Evolutionary conservation across 2,888 invertebrate genomes (phyloP).

Genomic region (Vannuccia rotundouncinata): DNA sequence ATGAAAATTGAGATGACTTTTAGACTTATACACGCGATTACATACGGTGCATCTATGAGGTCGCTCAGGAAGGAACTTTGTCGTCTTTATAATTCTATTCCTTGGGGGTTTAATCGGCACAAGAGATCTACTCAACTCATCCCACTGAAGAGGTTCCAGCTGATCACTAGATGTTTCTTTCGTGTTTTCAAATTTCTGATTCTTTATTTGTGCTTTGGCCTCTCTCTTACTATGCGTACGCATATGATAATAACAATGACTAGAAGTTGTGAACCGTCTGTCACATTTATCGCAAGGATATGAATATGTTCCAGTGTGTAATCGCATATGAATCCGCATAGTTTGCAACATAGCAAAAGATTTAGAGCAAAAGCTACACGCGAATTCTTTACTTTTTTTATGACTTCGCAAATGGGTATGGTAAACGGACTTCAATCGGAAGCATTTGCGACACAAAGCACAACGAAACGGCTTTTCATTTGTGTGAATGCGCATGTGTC

Average conservation of each 20-base stretch:
- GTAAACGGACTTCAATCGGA: slow-evolving; percentile 29
- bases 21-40: slow-evolving; percentile 19
- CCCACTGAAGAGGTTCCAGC: background rate
- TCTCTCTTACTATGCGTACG: background rate
- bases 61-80: background rate
- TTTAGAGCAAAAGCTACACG: slow-evolving; percentile 28
- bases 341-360: slow-evolving; percentile 33
- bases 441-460: slow-evolving; percentile 28
- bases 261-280: slow-evolving; percentile 28
- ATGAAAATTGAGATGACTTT: slow-evolving; percentile 29
- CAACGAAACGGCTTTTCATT: slow-evolving; percentile 35
- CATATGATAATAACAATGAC: slow-evolving; percentile 29
- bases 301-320: slow-evolving; percentile 9
- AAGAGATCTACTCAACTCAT: background rate
- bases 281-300: slow-evolving; percentile 22
- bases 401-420: slow-evolving; percentile 32
- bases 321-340: slow-evolving; percentile 25
- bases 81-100: background rate
- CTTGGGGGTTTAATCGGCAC: background rate
- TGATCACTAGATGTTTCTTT: background rate
- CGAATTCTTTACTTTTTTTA: slow-evolving; percentile 22
- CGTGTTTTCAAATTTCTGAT: background rate
- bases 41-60: slow-evolving; percentile 20
- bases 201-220: background rate
- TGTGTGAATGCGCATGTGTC: slow-evolving; percentile 34